phyloP scores from a whole-genome alignment of 2,888 invertebrate species.

The Barypeithes pellucidus region DNA sequence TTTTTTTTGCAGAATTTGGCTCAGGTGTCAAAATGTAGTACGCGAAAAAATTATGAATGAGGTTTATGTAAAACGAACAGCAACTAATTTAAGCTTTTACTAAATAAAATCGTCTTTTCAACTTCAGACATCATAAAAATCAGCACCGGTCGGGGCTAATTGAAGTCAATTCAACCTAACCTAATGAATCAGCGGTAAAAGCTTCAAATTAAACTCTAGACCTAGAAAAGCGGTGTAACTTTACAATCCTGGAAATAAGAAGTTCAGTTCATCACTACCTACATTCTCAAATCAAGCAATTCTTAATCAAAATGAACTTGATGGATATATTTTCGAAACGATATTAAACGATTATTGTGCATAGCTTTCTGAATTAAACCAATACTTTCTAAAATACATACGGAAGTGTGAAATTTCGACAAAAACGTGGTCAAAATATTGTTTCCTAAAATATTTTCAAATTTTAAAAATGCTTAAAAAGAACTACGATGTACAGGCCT shows the following conservation, averaged over 20 bases:
- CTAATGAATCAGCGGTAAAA: slow-evolving; percentile 20
- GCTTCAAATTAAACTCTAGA: slow-evolving; percentile 18
- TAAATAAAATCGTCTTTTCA: slow-evolving; percentile 2
- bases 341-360: too few species aligned
- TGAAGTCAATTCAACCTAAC: slow-evolving; percentile 12
- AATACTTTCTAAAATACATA: too few species aligned
- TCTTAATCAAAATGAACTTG: too few species aligned
- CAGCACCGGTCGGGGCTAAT: neutral
- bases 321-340: too few species aligned
- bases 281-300: slow-evolving; percentile 9
- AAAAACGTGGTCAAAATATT: too few species aligned
- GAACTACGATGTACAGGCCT: neutral
- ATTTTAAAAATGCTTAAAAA: neutral
- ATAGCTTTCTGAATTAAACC: too few species aligned
- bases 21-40: too few species aligned
- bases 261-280: slow-evolving; percentile 1
- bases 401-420: too few species aligned
- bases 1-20: too few species aligned
- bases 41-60: neutral
- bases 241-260: slow-evolving; percentile 8
- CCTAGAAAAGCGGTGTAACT: slow-evolving; percentile 12
- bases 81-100: slow-evolving; percentile 38
- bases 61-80: slow-evolving; percentile 4
- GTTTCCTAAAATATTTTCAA: too few species aligned
- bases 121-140: slow-evolving; percentile 18